Evolutionary conservation across 2,888 invertebrate species (phyloP), one percentile per base, ranked within the genome.

Genomic region (Schrankia costaestrigalis): DNA sequence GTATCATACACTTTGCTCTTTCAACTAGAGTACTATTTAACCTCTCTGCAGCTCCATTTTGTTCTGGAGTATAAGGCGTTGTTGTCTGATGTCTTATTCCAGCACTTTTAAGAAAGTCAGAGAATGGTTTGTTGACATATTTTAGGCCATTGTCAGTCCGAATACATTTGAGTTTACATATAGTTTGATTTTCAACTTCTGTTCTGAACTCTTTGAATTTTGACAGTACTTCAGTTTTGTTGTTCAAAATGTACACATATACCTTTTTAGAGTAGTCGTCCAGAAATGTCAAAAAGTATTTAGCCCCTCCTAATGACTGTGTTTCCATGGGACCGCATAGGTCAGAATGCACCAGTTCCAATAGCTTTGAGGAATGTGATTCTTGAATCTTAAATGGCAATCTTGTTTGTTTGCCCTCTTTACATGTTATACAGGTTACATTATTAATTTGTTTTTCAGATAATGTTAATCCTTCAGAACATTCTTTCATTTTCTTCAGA

Each of bases 201-300:
- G 18, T 12, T 17, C 30, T 41, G 19, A 35, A 45, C 30, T 37
- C 37, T 37, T 37, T 39, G 4, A 40, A 40, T 29, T 35, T 41
- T 13, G 26, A 22, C 1, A 40, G 14, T 10, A 14, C 32, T 10
- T 37, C 33, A 10, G 15, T 8, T 19, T 29, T 29, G 10, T 25
- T 18, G 17, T 24, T 21, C 3, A 38, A 15, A 32, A 32, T 14
- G 19, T 32, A 35, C 7, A 40, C 29, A 37, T 6, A 39, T 8
- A 14, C n/a, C 14, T 25, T 25, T 14, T 24, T n/a, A n/a, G 36
- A 38, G 9, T 31, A 35, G 11, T 47, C 41, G 17, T 45, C 39
- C n/a, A 42, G 15, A 14, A 44, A 44, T n/a, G 41, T 43, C 11
- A 44, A 6, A 25, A 50, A 50, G 25, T 50, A 50, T 37, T 12